These are phyloP conservation scores for Imbricaverruca yamaguchii DNA, from an alignment of 2,888 invertebrate genomes.

Conservation along the genomic window DNA sequence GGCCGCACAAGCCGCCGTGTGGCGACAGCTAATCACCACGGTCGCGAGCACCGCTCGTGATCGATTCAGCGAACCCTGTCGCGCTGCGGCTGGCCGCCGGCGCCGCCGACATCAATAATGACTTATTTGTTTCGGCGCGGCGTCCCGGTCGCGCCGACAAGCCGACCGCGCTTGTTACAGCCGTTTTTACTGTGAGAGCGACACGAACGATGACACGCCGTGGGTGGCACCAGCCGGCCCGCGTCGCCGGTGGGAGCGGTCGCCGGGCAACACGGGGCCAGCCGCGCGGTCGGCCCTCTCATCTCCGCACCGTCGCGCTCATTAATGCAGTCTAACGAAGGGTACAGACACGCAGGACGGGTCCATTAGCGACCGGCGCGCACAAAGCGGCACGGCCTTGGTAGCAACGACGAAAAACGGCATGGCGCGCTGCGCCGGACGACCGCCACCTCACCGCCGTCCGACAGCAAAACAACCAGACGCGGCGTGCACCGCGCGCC, in stretches of 20 bases:
- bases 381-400: constrained; percentile 8
- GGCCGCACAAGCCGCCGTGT: background rate
- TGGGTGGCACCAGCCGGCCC: background rate
- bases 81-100: background rate
- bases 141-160: background rate
- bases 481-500: background rate
- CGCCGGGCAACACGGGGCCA: background rate
- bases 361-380: background rate
- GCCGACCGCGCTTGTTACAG: background rate
- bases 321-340: constrained; percentile 10
- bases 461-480: background rate
- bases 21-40: constrained; percentile 3
- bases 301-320: background rate
- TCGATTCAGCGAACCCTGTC: background rate
- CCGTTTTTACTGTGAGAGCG: constrained; percentile 2
- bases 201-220: background rate
- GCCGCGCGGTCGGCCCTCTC: background rate
- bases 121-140: constrained; percentile 3
- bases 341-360: constrained; percentile 4
- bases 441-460: background rate
- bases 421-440: background rate
- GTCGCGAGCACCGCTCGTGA: background rate
- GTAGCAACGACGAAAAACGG: constrained; percentile 15
- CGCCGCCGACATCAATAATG: constrained; percentile 1
- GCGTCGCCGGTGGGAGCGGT: background rate